These are phyloP conservation scores for Protonemura montana DNA, from an alignment of 2,888 invertebrate species.

Conservation along the genomic window DNA sequence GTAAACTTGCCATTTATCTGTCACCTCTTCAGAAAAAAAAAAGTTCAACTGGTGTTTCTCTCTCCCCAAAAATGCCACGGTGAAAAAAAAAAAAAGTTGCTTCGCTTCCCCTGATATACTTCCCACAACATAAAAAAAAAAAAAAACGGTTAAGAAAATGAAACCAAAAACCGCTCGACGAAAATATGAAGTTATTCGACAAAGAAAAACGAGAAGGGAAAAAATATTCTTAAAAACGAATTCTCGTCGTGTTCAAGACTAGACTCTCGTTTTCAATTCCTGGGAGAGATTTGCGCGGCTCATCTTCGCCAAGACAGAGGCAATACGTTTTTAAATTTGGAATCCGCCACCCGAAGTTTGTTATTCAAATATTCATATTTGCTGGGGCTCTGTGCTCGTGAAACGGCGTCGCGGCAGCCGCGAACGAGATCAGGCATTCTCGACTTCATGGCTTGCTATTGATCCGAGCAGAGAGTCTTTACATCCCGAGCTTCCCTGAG, in stretches of 20 bases:
- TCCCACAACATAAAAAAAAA: neutral
- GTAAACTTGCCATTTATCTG: neutral
- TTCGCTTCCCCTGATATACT: neutral
- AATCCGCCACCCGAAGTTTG: neutral
- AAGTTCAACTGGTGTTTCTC: neutral
- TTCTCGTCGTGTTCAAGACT: neutral
- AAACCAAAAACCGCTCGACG: neutral
- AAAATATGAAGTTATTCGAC: constrained; percentile 12
- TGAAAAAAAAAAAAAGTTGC: neutral
- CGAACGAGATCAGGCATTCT: neutral
- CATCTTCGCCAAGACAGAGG: neutral
- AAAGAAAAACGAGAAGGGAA: neutral
- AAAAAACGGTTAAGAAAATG: neutral
- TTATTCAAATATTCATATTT: constrained; percentile 29
- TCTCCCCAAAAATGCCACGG: neutral
- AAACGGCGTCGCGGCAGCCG: neutral
- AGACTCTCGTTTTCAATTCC: constrained; percentile 5
- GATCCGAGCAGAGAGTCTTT: neutral
- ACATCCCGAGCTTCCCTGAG: too few species aligned
- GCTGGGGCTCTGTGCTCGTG: neutral
- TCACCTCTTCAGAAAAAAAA: neutral
- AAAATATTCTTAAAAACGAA: constrained; percentile 9
- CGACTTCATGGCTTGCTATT: constrained; percentile 13
- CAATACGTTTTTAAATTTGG: constrained; percentile 31
- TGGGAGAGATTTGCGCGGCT: neutral